phyloP scores from a whole-genome alignment of 2,797 vertebrate species.

The Salarias fasciatus region DNA sequence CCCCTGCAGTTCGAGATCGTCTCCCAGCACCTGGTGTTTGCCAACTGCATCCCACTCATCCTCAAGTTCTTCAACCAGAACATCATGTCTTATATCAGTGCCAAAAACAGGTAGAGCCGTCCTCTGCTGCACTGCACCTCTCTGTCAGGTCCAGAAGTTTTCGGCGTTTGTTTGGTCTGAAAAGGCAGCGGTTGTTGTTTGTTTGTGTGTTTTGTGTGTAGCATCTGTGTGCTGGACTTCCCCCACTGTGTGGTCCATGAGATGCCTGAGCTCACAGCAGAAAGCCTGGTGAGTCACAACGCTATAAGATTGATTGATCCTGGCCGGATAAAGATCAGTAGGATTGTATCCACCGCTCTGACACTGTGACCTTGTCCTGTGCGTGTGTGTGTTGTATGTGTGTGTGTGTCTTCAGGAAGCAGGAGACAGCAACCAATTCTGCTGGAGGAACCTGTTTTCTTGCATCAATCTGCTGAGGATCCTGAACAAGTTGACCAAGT shows the following conservation, averaged over 20 bases:
- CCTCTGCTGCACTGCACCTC: neutral
- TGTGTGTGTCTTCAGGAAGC: constrained; percentile 85
- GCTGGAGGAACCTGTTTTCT: constrained; percentile 96
- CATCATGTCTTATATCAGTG: constrained; percentile 97
- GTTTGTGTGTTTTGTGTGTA: constrained; percentile 60
- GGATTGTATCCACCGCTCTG: neutral
- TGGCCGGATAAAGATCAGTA: neutral
- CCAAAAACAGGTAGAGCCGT: constrained; percentile 92
- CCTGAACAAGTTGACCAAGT: constrained; percentile 97
- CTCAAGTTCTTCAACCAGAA: constrained; percentile 99
- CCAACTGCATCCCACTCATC: constrained; percentile 98
- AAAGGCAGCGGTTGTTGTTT: too few relatives aligned
- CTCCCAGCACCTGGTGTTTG: constrained; percentile 96
- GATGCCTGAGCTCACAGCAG: constrained; percentile 93
- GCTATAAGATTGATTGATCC: neutral
- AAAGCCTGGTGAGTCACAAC: constrained; percentile 90
- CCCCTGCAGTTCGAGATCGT: constrained; percentile 92
- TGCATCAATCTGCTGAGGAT: constrained; percentile 95
- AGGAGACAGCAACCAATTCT: constrained; percentile 94
- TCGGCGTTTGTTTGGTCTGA: too few relatives aligned
- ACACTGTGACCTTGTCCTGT: neutral
- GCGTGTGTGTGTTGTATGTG: neutral
- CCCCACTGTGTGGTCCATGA: constrained; percentile 91
- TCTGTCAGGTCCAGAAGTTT: neutral
- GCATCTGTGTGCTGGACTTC: constrained; percentile 93